Base-by-base conservation (phyloP, 2,797 vertebrate species). In the Buphagus erythrorhynchus region DNA sequence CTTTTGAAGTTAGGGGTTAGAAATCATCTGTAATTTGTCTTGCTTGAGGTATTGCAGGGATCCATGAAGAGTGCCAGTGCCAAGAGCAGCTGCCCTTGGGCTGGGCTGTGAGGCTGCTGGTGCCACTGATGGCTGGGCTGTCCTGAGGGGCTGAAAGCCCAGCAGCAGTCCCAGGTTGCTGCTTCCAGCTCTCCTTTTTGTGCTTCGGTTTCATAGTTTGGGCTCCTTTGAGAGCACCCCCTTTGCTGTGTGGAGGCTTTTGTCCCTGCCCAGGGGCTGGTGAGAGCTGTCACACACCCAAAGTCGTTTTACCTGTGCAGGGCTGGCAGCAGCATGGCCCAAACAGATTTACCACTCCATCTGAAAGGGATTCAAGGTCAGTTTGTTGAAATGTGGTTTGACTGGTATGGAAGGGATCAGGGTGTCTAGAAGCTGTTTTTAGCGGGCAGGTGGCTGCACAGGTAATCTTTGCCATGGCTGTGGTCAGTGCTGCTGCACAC, bases 321-420 rank as follows among this genome's bases (percentile, higher is more conserved):
- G 21, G 51, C 62, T 82, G 93, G 81, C 90, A 86, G 67, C 49
- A 40, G 66, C 0, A 0, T 9, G 38, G 0, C 15, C 89, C 74
- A 55, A 10, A 17, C 8, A 5, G 45, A 10, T 52, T 77, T 88
- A 36, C 25, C 11, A 0, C 31, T 57, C 31, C 2, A 11, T 66
- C 29, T 54, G 80, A 72, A 69, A 65, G 1, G 2, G 45, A 29
- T 35, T 75, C 79, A 72, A 91, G 94, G 90, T 88, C 69, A 48
- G 29, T 13, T 22, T 72, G 82, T 59, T 88, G 73, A 59, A 92
- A 68, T 86, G 94, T 14, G 76, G 76, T 90, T 63, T 88, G 93
- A 62, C 73, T 0, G 2, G 76, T 73, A 9, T 38, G 73, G 73
- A 92, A 66, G 33, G 1, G 4, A 62, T 72, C 76, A 66, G 73